These are phyloP conservation scores for Papilio polytes DNA, from an alignment of 1,140 invertebrate species.

Conservation along the genomic window DNA sequence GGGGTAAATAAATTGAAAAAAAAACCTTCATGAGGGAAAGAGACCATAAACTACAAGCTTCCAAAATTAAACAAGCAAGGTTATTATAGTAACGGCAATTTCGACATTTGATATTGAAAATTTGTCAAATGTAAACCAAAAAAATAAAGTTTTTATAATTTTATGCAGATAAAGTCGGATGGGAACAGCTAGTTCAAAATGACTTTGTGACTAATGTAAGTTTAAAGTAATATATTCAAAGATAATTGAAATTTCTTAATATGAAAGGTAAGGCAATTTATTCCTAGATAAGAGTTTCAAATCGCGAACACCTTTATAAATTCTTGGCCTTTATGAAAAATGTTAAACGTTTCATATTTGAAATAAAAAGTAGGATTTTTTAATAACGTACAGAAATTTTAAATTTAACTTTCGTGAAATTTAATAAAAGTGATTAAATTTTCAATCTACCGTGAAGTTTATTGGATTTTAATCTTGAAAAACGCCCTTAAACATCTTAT, in stretches of 20 bases:
- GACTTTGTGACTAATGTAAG: background rate
- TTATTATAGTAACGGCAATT: too few relatives aligned
- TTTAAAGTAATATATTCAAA: too few relatives aligned
- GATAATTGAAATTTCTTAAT: background rate
- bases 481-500: too few relatives aligned
- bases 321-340: background rate
- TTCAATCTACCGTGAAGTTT: background rate
- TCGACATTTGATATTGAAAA: too few relatives aligned
- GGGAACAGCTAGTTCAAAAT: too few relatives aligned
- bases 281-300: background rate
- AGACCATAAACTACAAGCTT: too few relatives aligned
- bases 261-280: background rate
- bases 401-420: background rate
- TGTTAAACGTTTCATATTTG: background rate
- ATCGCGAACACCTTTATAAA: background rate
- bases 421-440: background rate
- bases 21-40: too few relatives aligned
- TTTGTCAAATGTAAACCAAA: too few relatives aligned
- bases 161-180: too few relatives aligned
- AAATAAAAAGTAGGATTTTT: background rate
- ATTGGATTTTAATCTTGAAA: background rate
- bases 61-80: too few relatives aligned
- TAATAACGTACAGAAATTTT: background rate
- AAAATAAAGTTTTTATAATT: too few relatives aligned
- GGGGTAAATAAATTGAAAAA: too few relatives aligned